phyloP scores from a whole-genome alignment of 2,113 vertebrate species.

The Xiphophorus maculatus region DNA sequence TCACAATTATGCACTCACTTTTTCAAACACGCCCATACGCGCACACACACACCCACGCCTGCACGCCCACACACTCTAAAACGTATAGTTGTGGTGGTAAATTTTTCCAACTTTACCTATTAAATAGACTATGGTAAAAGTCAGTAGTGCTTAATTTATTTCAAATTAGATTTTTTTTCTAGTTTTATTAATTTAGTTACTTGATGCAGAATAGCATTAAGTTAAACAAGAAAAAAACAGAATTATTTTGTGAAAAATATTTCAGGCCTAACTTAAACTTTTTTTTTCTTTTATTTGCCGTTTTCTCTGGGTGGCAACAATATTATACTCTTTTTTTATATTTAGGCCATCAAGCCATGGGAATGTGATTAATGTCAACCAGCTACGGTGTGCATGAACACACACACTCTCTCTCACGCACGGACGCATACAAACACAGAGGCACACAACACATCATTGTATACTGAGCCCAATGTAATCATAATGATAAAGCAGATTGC shows the following conservation, averaged over 20 bases:
- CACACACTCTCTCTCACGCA: conserved; percentile 18
- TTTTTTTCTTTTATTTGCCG: conserved; percentile 21
- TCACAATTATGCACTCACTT: conserved; percentile 5
- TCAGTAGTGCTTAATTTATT: not conserved
- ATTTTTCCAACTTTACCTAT: not conserved
- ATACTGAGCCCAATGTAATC: conserved; percentile 87
- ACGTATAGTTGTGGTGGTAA: not conserved
- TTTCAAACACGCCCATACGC: not conserved
- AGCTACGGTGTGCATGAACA: conserved; percentile 41
- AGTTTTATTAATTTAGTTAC: not conserved
- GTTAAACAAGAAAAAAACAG: not conserved
- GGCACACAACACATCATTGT: conserved; percentile 69
- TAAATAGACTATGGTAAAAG: not conserved
- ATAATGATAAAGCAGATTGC: conserved; percentile 88
- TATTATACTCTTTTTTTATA: conserved; percentile 74
- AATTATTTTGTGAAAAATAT: not conserved
- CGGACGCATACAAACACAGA: conserved; percentile 36
- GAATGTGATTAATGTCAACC: conserved; percentile 78
- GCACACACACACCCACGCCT: not conserved
- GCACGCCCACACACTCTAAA: not conserved
- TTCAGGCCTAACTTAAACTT: not conserved
- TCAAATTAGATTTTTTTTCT: not conserved
- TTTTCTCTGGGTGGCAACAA: conserved; percentile 66
- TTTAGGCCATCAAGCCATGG: conserved; percentile 77
- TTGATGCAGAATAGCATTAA: not conserved